Base-by-base conservation (phyloP, 2,888 invertebrate genomes). In the Didymodactylos carnosus region DNA sequence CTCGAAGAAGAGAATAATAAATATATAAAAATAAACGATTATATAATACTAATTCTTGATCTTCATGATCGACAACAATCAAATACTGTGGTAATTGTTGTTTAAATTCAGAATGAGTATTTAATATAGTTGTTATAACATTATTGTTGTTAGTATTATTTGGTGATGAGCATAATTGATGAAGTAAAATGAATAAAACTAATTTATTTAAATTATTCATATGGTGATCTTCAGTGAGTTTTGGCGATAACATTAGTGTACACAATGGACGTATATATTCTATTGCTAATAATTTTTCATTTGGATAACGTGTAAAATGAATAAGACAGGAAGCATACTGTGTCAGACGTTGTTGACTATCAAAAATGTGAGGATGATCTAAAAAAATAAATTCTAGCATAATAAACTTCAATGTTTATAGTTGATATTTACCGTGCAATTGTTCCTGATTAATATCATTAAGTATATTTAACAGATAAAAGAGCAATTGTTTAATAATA, bases 51-150 rank as follows among this genome's bases (percentile, higher is more conserved):
- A 75, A 69, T 29, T 75, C 75, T 35, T 25, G 39, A 39, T 75
- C 72, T 70, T 75, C 75, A 40, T 75, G 75, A 62, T 75, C 74
- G 14, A 74, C 74, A n/a, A 74, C 51, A 35, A 74, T 71, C n/a
- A 71, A 71, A 62, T 71, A 74, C 27, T 71, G 29, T 3, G 74
- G 74, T 6, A 74, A 39, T 43, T 41, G 27, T n/a, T 29, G 29
- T 43, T 69, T 71, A 39, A 71, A 27, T 19, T 49, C 73, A 39
- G 49, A 35, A 35, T 62, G 35, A 35, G 19, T 35, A 62, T 35
- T 62, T 14, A 62, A 14, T 10, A 35, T 62, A 62, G 29, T 62
- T n/a, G 62, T 62, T 62, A 62, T n/a, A n/a, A 62, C 29, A 19
- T n/a, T 62, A 35, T 62, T 62, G 19, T 62, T 35, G 10, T 13